Percentiles rank a stretch among this genome's conserved stretches.
Evolutionary conservation across 2,888 invertebrate species (phyloP).

Genomic region (Zhuqinia jingwanae): DNA sequence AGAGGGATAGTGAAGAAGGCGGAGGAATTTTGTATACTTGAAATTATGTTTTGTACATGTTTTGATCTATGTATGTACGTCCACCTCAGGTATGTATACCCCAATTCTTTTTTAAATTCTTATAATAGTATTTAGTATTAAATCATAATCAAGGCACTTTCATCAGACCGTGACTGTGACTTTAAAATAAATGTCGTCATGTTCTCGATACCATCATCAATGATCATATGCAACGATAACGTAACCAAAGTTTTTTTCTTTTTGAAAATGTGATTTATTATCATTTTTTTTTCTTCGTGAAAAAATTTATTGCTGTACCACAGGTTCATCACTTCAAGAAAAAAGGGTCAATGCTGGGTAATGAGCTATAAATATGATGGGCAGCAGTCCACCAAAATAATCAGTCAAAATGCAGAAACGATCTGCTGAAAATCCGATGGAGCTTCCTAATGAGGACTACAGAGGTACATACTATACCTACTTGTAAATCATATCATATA

Average conservation of each 20-base stretch:
- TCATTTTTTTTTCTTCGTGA: constrained; percentile 30
- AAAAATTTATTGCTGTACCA: constrained; percentile 9
- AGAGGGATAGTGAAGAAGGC: not conserved
- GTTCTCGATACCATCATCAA: not conserved
- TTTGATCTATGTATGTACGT: constrained; percentile 11
- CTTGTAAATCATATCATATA: too few species aligned
- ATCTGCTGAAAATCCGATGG: too few species aligned
- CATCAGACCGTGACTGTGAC: constrained; percentile 40
- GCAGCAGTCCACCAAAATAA: too few species aligned
- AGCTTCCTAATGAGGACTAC: too few species aligned
- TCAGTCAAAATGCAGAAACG: too few species aligned
- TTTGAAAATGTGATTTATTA: constrained; percentile 20
- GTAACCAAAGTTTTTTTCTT: constrained; percentile 1
- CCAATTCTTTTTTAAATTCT: not conserved
- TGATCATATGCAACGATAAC: not conserved
- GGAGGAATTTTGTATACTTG: not conserved
- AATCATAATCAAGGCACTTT: constrained; percentile 32
- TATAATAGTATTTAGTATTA: not conserved
- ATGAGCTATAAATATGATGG: constrained; percentile 4
- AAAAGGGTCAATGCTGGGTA: constrained; percentile 44
- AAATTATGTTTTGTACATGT: not conserved
- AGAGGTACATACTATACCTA: too few species aligned
- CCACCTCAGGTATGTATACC: constrained; percentile 12
- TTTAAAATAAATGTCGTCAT: constrained; percentile 34
- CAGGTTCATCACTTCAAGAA: constrained; percentile 1